Base-by-base conservation (phyloP, 2,888 invertebrate genomes). In the Thereva nobilitata region DNA sequence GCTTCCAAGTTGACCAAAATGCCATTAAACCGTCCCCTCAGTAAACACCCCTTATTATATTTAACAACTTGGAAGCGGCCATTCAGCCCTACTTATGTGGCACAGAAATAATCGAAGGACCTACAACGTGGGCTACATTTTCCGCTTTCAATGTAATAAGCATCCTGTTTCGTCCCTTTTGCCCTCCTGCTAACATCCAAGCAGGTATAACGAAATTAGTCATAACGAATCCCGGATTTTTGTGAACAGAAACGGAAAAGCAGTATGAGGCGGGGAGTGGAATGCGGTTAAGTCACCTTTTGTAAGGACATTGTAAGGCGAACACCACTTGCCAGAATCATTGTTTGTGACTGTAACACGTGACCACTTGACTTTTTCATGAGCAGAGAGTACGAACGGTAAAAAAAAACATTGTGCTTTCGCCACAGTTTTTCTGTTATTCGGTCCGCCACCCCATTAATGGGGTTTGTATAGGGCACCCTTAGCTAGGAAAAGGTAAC, bases 281-380 rank as follows among this genome's bases (percentile, higher is more conserved):
- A 40, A 37, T 8, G 42, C 12, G 7, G 47, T n/a, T 64, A 64
- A 54, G 64, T 49, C 55, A 54, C 55, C 49, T 64, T 64, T 55
- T 64, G 49, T 55, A 55, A 55, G 37, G 54, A 64, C 54, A 64
- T 53, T 9, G 53, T 34, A 12, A 53, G 41, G 35, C 42, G 52
- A 64, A 52, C 42, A 53, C 45, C 45, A 12, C 9, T 45, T 35
- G 41, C 23, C 44, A 10, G 40, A 8, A 23, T n/a, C 38, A 59
- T 66, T 66, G 66, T 66, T 66, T 66, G 55, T 56, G 55, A 65
- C 49, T 56, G 59, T 65, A 54, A 68, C 67, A 68, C 67, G 67
- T 68, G 67, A 68, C 59, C 67, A 68, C 67, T 68, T 68, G 67
- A 68, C 67, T 65, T 67, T 67, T 57, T 50, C 61, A 50, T 50